Evolutionary conservation across 1,140 invertebrate genomes (phyloP).

Genomic region (Drosophila leontia): DNA sequence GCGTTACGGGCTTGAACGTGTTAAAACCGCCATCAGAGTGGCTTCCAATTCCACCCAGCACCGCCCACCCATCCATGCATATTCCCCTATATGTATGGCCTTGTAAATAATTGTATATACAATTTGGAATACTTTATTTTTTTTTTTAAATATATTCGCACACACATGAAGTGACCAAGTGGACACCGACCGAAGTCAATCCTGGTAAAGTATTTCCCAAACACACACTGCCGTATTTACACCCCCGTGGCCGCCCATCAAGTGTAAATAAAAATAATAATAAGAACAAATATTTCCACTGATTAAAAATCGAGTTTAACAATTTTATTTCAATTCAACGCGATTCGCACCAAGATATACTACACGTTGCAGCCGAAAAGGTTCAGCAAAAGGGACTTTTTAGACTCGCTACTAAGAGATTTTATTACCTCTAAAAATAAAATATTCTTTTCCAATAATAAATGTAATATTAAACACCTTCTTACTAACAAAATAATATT

Average conservation of each 20-base stretch:
- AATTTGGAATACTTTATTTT: conserved; percentile 60
- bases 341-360: conserved; percentile 18
- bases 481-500: not conserved
- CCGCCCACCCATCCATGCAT: conserved; percentile 36
- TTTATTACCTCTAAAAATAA: not conserved
- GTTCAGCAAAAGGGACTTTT: conserved; percentile 19
- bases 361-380: not conserved
- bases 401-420: conserved; percentile 5
- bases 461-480: not conserved
- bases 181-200: conserved; percentile 47
- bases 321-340: conserved; percentile 58
- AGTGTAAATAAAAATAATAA: conserved; percentile 56
- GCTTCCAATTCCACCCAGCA: not conserved
- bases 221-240: conserved; percentile 19
- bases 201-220: conserved; percentile 71
- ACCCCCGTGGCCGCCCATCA: not conserved
- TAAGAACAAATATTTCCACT: conserved; percentile 52
- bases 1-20: conserved; percentile 71
- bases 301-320: conserved; percentile 62
- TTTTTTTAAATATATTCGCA: conserved; percentile 51
- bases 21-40: conserved; percentile 71
- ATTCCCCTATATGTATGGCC: conserved; percentile 34
- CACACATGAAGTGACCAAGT: conserved; percentile 64
- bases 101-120: conserved; percentile 64
- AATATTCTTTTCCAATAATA: not conserved